Base-by-base conservation (phyloP, 2,797 vertebrate species). In the Psittacula echo region DNA sequence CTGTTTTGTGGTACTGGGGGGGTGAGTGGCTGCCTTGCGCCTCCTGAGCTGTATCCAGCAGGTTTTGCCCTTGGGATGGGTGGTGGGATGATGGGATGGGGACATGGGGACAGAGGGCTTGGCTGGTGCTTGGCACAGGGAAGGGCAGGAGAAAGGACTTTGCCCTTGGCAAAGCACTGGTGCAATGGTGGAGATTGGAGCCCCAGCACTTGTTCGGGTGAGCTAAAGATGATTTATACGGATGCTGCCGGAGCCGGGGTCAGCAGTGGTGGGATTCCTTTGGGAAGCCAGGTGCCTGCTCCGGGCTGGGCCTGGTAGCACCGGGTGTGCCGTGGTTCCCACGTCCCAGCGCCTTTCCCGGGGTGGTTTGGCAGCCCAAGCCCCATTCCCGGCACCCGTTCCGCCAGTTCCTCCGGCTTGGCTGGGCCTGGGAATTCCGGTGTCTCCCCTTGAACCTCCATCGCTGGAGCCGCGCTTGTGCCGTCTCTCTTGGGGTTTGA, bases 31-130 rank as follows among this genome's bases (percentile, higher is more conserved):
- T 3, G 16, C 70, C 70, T 79, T 2, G 23, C 1, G 2, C 39
- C 64, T 62, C 3, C 3, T 1, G 39, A 6, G 65, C 0, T 7
- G 82, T 0, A 10, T 34, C 78, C 4, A 1, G 26, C 1, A 11
- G 45, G 45, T 18, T 85, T 73, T 56, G 7, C 37, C 56, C 45
- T 16, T 0, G 42, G 65, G 13, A 3, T 2, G 58, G 62, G 8
- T 0, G 70, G 32, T 2, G 48, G 88, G 72, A 54, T 4, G 7
- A 1, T 2, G 72, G 53, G 7, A 11, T 0, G 30, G 19, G 68
- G 34, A 34, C 2, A 0, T 1, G 34, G 65, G 73, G 7, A 15
- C 48, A 20, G 54, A 82, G 9, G 32, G 62, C 62, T 53, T 0
- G 9, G 66, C 47, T 2, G 18, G 73, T 30, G 5, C 60, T 32